Evolutionary conservation across 2,797 vertebrate species (phyloP).

Genomic region (Capromys pilorides): DNA sequence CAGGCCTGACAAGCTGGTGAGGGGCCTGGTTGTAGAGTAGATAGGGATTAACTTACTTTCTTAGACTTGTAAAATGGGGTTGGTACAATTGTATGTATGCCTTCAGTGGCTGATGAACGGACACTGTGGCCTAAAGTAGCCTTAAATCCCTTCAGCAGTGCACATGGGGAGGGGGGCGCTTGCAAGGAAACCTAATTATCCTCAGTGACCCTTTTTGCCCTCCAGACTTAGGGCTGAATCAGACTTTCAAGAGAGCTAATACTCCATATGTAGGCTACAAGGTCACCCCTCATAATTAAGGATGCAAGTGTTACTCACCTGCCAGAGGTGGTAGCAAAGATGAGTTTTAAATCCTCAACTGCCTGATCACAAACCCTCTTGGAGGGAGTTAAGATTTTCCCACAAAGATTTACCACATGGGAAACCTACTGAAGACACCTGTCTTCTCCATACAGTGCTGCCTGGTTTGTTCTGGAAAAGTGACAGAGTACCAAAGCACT

Average conservation of each 20-base stretch:
- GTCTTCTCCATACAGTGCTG: not conserved
- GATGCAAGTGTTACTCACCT: not conserved
- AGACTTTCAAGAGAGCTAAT: not conserved
- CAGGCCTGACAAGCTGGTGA: constrained; percentile 63
- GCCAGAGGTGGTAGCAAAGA: not conserved
- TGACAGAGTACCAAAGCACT: constrained; percentile 11
- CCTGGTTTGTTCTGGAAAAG: not conserved
- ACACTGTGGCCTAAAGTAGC: not conserved
- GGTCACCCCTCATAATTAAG: not conserved
- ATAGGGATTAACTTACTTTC: constrained; percentile 74
- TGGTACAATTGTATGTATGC: not conserved
- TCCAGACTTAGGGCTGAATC: not conserved
- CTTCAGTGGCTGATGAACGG: not conserved
- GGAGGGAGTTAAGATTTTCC: not conserved
- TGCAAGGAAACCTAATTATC: not conserved
- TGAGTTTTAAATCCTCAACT: not conserved
- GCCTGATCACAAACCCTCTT: not conserved
- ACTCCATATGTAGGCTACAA: not conserved
- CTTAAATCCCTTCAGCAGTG: not conserved
- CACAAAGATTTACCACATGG: not conserved
- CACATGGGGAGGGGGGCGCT: rapidly evolving
- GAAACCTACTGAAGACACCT: not conserved
- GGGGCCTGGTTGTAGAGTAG: constrained; percentile 72
- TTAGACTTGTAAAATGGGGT: constrained; percentile 64
- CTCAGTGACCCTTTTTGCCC: not conserved